These are phyloP conservation scores for Nematolebias whitei DNA, from an alignment of 2,113 vertebrate genomes.

Conservation along the genomic window DNA sequence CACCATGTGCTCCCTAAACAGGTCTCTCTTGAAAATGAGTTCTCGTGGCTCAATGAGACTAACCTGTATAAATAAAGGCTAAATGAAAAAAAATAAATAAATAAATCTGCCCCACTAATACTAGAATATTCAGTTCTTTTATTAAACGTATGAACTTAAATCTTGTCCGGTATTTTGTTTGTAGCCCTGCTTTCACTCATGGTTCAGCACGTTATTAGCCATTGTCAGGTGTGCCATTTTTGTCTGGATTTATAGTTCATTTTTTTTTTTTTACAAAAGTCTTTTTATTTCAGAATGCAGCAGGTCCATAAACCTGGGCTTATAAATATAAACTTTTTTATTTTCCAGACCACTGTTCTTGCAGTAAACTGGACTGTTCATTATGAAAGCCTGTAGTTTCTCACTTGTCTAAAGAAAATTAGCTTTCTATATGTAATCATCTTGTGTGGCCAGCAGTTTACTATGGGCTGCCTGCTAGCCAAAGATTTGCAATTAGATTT, in stretches of 20 bases:
- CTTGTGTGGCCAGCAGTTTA: constrained; percentile 75
- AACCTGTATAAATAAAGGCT: too few relatives aligned
- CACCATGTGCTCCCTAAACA: too few relatives aligned
- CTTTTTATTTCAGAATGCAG: constrained; percentile 23
- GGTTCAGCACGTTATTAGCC: constrained; percentile 47
- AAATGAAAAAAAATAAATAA: too few relatives aligned
- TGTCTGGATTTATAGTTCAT: constrained; percentile 39
- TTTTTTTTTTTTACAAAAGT: constrained; percentile 32
- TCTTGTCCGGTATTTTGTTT: constrained; percentile 13
- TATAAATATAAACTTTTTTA: constrained; percentile 52
- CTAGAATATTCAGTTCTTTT: neutral
- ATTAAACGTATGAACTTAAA: neutral
- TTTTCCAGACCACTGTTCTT: constrained; percentile 45
- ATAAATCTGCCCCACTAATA: too few relatives aligned
- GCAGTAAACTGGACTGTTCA: constrained; percentile 66
- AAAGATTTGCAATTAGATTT: constrained; percentile 76
- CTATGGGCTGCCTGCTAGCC: constrained; percentile 68
- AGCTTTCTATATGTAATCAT: constrained; percentile 69
- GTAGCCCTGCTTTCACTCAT: constrained; percentile 19
- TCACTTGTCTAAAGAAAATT: constrained; percentile 58
- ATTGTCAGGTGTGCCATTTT: constrained; percentile 59
- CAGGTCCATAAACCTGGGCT: constrained; percentile 40
- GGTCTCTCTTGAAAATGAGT: too few relatives aligned
- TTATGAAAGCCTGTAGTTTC: constrained; percentile 64
- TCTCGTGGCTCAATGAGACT: too few relatives aligned